Evolutionary conservation across 2,797 vertebrate species (phyloP).

Genomic region (Gephyroberyx darwinii): DNA sequence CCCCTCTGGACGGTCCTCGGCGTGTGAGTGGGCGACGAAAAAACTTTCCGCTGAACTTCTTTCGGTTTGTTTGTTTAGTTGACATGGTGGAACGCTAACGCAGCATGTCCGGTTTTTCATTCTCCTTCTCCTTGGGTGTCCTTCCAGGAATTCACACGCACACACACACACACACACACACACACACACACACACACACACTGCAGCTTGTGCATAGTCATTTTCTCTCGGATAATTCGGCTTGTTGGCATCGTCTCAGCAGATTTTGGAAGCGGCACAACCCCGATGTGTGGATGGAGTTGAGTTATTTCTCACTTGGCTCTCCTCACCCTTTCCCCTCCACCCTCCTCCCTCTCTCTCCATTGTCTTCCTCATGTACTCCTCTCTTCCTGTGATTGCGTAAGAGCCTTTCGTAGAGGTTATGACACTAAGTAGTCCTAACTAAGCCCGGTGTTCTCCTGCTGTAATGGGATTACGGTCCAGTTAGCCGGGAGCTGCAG

Average conservation of each 20-base stretch:
- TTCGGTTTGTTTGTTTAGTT: neutral
- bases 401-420: constrained; percentile 46
- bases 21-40: constrained; percentile 32
- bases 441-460: constrained; percentile 42
- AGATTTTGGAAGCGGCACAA: constrained; percentile 53
- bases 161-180: neutral
- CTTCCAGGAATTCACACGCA: constrained; percentile 31
- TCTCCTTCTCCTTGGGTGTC: constrained; percentile 27
- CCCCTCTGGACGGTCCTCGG: neutral
- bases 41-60: constrained; percentile 18
- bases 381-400: constrained; percentile 37
- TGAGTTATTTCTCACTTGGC: constrained; percentile 32
- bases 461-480: constrained; percentile 60
- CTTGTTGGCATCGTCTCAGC: constrained; percentile 45
- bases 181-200: neutral
- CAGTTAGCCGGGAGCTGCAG: constrained; percentile 39
- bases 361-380: neutral
- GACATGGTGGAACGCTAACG: constrained; percentile 6
- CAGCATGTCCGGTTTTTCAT: constrained; percentile 26
- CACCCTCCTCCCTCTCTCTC: constrained; percentile 26
- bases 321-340: constrained; percentile 15
- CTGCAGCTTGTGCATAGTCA: constrained; percentile 24
- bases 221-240: constrained; percentile 49
- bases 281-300: constrained; percentile 29
- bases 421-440: constrained; percentile 54